These are phyloP conservation scores for Caenorhabditis afra DNA, from an alignment of 2,888 invertebrate genomes.

Conservation along the genomic window DNA sequence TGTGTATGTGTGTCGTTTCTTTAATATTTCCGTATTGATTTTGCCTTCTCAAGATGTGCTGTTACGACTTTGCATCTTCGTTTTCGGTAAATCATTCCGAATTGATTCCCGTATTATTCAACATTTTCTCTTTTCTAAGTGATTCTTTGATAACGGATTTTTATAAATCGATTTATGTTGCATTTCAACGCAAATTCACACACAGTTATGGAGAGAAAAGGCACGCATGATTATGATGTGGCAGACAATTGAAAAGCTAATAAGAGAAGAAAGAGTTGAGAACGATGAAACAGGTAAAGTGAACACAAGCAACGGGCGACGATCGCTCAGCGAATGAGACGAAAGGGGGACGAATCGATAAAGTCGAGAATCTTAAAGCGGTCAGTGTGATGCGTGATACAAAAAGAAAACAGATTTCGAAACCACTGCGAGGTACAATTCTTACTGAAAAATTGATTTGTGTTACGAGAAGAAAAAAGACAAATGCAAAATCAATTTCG, in stretches of 20 bases:
- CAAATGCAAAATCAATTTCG: neutral
- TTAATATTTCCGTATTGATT: constrained; percentile 10
- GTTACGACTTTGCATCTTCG: constrained; percentile 5
- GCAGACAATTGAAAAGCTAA: neutral
- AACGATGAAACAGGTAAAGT: constrained; percentile 37
- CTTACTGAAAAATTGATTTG: neutral
- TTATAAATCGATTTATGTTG: constrained; percentile 29
- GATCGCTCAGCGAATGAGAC: constrained; percentile 10
- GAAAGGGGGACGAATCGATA: constrained; percentile 25
- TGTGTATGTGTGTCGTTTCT: constrained; percentile 14
- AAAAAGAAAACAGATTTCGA: neutral
- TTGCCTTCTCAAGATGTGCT: constrained; percentile 10
- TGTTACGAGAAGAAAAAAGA: neutral
- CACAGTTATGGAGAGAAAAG: constrained; percentile 26
- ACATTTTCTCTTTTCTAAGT: constrained; percentile 21
- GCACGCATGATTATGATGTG: constrained; percentile 21
- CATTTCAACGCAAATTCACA: neutral
- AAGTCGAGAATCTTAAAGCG: constrained; percentile 36
- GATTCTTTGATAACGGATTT: constrained; percentile 46
- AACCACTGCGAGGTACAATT: neutral
- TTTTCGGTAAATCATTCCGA: constrained; percentile 46
- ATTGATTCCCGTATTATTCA: constrained; percentile 21
- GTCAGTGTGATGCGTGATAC: constrained; percentile 29
- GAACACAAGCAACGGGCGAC: constrained; percentile 40
- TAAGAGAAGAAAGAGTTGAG: constrained; percentile 23